Conservation (phyloP, 2,888 invertebrate species). For the Crepidodera aurea region DNA sequence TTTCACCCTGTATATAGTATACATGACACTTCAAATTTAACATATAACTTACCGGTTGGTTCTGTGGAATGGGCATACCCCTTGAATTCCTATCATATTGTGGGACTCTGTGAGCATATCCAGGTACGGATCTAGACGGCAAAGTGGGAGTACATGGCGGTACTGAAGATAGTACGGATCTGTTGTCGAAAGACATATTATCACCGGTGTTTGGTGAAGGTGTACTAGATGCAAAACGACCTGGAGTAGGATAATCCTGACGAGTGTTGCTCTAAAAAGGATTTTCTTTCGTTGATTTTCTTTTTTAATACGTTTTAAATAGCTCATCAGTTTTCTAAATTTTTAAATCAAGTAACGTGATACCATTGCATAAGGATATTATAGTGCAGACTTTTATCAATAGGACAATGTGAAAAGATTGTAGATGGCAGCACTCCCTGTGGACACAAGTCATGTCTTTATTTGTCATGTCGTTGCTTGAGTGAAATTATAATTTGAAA, state of each 20-base stretch:
- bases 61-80: not conserved
- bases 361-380: too few relatives aligned
- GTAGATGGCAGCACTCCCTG: too few relatives aligned
- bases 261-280: slow-evolving; percentile 12
- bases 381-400: too few relatives aligned
- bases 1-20: not conserved
- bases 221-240: slow-evolving; percentile 19
- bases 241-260: slow-evolving; percentile 1
- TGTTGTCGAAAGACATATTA: not conserved
- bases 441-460: too few relatives aligned
- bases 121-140: slow-evolving; percentile 16
- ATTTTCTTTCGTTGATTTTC: too few relatives aligned
- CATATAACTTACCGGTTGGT: slow-evolving; percentile 13
- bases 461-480: too few relatives aligned
- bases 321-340: too few relatives aligned
- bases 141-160: slow-evolving; percentile 9
- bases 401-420: too few relatives aligned
- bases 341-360: too few relatives aligned
- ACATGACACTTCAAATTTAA: too few relatives aligned
- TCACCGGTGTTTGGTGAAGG: slow-evolving; percentile 23
- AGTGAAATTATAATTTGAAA: too few relatives aligned
- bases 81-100: not conserved
- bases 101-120: slow-evolving; percentile 25
- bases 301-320: too few relatives aligned
- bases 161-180: not conserved